These are phyloP conservation scores for Periplaneta americana DNA, from an alignment of 1,140 invertebrate genomes.

Conservation along the genomic window DNA sequence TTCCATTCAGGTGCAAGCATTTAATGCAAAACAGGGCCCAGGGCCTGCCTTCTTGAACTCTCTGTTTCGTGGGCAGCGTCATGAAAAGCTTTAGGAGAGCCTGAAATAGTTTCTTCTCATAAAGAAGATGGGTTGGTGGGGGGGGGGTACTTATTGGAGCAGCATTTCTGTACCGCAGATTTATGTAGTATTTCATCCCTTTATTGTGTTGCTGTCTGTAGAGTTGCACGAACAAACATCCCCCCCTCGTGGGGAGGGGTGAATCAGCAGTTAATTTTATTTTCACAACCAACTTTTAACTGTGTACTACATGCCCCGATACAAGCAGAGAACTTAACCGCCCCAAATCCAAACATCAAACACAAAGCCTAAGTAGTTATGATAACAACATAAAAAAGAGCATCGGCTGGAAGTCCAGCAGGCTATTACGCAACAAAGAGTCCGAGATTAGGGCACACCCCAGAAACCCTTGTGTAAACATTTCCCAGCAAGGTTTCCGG, in stretches of 20 bases:
- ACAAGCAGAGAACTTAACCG: background rate
- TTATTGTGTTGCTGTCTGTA: background rate
- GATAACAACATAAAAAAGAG: background rate
- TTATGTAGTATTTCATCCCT: background rate
- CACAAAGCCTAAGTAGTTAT: background rate
- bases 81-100: no score
- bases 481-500: background rate
- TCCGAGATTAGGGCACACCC: background rate
- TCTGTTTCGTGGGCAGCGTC: no score
- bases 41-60: no score
- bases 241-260: background rate
- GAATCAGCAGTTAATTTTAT: background rate
- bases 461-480: background rate
- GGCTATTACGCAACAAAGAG: background rate
- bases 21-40: no score
- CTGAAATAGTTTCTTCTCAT: no score
- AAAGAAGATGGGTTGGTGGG: no score
- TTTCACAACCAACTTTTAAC: background rate
- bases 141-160: background rate
- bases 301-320: background rate
- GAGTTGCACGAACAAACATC: background rate
- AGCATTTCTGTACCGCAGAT: background rate
- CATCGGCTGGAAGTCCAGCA: background rate
- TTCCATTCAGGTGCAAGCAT: no score
- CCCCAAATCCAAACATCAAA: background rate